Conservation (phyloP, 2,113 vertebrate species). For the Phaethon lepturus region DNA sequence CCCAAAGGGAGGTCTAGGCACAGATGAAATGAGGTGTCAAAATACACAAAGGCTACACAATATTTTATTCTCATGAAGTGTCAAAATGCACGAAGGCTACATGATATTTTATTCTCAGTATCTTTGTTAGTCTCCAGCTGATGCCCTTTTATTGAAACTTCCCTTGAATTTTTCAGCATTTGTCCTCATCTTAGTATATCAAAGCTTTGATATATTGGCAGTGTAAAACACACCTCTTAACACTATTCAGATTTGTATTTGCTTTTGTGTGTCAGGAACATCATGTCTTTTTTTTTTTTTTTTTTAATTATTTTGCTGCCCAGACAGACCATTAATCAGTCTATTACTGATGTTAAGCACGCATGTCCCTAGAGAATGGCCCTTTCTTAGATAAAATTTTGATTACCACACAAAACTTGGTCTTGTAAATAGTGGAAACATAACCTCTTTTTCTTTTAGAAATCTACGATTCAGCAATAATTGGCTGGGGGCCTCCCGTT, state of each 20-base stretch:
- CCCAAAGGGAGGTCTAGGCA: background rate
- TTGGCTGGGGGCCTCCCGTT: background rate
- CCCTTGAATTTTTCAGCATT: background rate
- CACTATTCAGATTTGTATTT: background rate
- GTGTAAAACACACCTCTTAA: background rate
- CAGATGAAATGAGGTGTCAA: background rate
- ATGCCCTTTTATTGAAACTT: background rate
- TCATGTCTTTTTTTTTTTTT: background rate
- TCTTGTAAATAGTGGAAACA: background rate
- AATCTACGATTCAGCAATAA: background rate
- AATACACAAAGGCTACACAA: background rate
- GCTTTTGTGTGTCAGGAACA: background rate
- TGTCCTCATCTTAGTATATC: background rate
- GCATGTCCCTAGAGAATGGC: background rate
- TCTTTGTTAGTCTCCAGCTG: background rate
- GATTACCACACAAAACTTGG: background rate
- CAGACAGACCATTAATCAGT: background rate
- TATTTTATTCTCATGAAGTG: background rate
- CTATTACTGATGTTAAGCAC: background rate
- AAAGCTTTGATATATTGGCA: background rate
- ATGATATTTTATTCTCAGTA: background rate
- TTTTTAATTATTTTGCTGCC: background rate
- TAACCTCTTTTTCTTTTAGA: background rate
- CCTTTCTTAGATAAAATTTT: background rate
- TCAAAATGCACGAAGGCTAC: too few relatives aligned